phyloP scores from a whole-genome alignment of 2,888 invertebrate species.

The Heliconius aoede region DNA sequence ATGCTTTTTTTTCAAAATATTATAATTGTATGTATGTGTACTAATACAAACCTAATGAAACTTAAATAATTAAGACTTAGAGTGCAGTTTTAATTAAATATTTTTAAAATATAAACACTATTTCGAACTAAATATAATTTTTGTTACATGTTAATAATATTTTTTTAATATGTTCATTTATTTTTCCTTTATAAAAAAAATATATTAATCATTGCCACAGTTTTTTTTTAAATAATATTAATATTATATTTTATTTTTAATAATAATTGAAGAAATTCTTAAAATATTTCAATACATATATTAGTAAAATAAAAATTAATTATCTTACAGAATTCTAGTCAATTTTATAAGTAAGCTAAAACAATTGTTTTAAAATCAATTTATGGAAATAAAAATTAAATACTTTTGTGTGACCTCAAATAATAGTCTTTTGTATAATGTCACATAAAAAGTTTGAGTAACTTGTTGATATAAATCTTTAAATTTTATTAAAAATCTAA shows the following conservation, averaged over 20 bases:
- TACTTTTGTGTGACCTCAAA: slow-evolving; percentile 1
- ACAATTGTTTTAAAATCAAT: slow-evolving; percentile 25
- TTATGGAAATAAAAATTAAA: neutral
- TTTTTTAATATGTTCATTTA: no score
- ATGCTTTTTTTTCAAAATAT: no score
- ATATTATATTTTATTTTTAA: neutral
- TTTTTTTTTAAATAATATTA: neutral
- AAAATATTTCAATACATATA: neutral
- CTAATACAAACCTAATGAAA: neutral
- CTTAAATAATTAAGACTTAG: neutral
- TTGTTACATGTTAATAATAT: neutral
- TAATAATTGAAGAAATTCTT: neutral
- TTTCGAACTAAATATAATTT: no score
- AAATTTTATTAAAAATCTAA: slow-evolving; percentile 34
- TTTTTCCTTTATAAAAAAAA: neutral
- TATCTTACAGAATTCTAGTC: slow-evolving; percentile 58
- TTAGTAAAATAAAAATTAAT: neutral
- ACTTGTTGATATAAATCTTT: slow-evolving; percentile 26
- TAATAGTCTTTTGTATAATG: neutral
- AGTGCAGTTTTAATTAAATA: neutral
- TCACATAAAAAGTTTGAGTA: slow-evolving; percentile 11
- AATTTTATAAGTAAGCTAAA: slow-evolving; percentile 58
- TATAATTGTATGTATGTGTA: no score
- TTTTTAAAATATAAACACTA: no score
- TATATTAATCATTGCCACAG: neutral